A percentile compares a stretch with the other conserved stretches of the same genome.
These are phyloP conservation scores for Brienomyrus longianalis DNA, from an alignment of 2,113 vertebrate species.

Conservation along the genomic window DNA sequence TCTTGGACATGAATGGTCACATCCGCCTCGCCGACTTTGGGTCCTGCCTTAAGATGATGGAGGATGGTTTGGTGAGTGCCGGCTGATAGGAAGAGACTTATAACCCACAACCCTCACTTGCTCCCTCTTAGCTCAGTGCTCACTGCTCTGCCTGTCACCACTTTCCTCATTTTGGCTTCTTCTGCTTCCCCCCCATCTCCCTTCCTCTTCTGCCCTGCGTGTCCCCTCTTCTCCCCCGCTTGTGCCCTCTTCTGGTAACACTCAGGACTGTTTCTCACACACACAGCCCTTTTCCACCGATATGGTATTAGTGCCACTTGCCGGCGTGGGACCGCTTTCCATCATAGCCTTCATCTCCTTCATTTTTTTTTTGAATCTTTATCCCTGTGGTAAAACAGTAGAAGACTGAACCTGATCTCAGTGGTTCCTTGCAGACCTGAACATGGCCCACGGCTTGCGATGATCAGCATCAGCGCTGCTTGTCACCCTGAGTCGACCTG, in stretches of 20 bases:
- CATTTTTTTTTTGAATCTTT: background rate
- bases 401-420: background rate
- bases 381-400: background rate
- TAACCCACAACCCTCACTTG: background rate
- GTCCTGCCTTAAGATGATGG: constrained; percentile 91
- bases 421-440: background rate
- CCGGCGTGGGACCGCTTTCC: background rate
- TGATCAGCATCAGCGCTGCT: background rate
- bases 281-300: background rate
- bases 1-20: constrained; percentile 89
- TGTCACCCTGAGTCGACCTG: background rate
- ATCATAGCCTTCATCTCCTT: background rate
- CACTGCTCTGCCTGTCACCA: background rate
- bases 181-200: background rate
- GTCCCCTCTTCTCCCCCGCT: background rate
- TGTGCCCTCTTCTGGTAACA: background rate
- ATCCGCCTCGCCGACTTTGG: constrained; percentile 96
- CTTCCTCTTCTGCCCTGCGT: too few species aligned
- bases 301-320: background rate
- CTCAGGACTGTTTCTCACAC: background rate
- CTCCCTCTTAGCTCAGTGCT: background rate
- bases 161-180: background rate
- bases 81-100: background rate
- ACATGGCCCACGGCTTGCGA: background rate
- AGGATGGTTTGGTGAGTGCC: constrained; percentile 85